Evolutionary conservation across 2,113 vertebrate genomes (phyloP).

Genomic region (Tor tambroides): DNA sequence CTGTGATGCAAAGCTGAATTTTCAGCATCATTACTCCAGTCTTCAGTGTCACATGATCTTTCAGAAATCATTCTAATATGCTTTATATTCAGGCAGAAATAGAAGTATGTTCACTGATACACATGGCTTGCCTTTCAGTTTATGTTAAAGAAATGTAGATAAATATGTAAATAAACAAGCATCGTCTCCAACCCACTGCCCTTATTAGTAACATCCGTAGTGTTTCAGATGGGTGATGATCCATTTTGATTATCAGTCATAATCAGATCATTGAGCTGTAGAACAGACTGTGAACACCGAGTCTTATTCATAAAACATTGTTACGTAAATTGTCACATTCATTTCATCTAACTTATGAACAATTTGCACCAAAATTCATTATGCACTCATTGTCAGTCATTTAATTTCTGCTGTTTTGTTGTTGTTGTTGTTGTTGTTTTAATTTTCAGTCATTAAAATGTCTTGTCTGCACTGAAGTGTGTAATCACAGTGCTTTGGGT

Average conservation of each 20-base stretch:
- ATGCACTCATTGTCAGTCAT: not conserved
- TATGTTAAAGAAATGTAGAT: too few species aligned
- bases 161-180: not conserved
- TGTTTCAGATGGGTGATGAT: not conserved
- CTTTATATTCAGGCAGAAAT: not conserved
- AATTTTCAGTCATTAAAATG: not conserved
- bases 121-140: too few species aligned
- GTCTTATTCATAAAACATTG: not conserved
- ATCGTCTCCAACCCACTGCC: not conserved
- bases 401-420: not conserved
- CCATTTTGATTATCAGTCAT: not conserved
- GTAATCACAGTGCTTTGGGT: not conserved
- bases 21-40: too few species aligned
- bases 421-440: not conserved
- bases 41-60: too few species aligned
- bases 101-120: not conserved
- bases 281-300: not conserved
- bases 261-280: not conserved
- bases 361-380: not conserved
- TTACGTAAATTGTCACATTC: not conserved
- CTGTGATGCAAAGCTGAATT: too few species aligned
- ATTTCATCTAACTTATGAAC: not conserved
- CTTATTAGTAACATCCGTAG: not conserved
- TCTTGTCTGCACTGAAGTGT: not conserved
- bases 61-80: too few species aligned